Evolutionary conservation across 2,113 vertebrate genomes (phyloP), one percentile per base, ranked within the genome.

Genomic region (Myotis yumanensis): DNA sequence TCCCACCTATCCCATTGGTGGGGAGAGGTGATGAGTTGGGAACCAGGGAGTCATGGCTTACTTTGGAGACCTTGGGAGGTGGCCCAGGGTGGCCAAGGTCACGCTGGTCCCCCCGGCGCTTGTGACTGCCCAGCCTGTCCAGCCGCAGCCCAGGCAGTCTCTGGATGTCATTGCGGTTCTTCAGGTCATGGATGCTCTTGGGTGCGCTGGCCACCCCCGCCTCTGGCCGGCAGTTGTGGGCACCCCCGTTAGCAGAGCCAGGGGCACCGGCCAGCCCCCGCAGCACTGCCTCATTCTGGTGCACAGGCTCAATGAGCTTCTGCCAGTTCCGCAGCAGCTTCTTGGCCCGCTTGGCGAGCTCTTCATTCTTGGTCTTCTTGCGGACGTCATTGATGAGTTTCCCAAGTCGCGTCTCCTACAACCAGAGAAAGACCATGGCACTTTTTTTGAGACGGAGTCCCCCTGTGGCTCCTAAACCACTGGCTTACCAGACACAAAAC

Each of bases 331-430:
- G 98, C 80, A 99, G 97, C 87, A 99, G 98, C 94, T 99, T 99
- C 98, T 99, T 99, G 95, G 99, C 99, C 93, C 99, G 98, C 97
- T 99, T 99, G 77, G 99, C 99, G 10, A 99, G 99, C 86, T 99
- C 99, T 95, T 99, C 99, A 1, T 99, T 99, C 98, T 99, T 99
- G 1, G 99, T 99, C 94, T 99, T 99, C 97, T 99, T 99, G 71
- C 99, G 98, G 93, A 99, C 98, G 64, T 99, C 99, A 35, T 99
- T 99, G 98, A 99, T 99, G 18, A 99, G 98, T 97, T 99, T 99
- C 80, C 99, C 99, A 5, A 99, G 99, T 46, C 99, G 98, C 0
- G 99, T 99, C 98, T 99, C 99, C 99, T 99, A 68, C 3, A 96
- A 96, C 16, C 52, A 93, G 95, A 87, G 51, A 57, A 69, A 89